Conservation (phyloP, 2,797 vertebrate genomes). For the Atherinosoma microstoma region DNA sequence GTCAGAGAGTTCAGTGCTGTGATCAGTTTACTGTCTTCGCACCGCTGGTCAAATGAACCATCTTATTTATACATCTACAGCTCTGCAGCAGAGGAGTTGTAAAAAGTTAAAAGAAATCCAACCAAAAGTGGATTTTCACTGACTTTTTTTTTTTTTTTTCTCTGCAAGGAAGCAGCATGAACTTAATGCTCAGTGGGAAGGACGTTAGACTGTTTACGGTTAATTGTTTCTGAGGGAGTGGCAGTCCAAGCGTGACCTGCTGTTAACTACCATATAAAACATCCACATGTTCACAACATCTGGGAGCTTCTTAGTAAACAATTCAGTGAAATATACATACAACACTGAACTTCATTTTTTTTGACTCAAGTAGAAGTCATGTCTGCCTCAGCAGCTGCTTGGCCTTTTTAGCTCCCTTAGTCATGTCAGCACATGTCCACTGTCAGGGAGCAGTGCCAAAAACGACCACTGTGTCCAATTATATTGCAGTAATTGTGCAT, state of each 20-base stretch:
- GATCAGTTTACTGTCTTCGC: constrained; percentile 56
- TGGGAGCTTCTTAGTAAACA: constrained; percentile 75
- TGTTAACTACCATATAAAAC: constrained; percentile 78
- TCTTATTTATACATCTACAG: constrained; percentile 54
- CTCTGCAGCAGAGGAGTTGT: constrained; percentile 51
- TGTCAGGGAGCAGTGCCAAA: constrained; percentile 72
- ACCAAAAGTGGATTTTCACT: constrained; percentile 51
- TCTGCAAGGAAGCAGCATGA: constrained; percentile 58
- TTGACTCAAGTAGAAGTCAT: constrained; percentile 57
- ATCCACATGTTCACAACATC: constrained; percentile 78
- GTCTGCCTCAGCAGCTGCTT: constrained; percentile 77
- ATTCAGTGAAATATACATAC: constrained; percentile 70
- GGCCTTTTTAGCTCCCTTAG: constrained; percentile 69
- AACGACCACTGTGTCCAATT: constrained; percentile 79
- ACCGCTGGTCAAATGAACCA: constrained; percentile 46
- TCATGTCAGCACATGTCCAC: constrained; percentile 75
- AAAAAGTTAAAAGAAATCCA: constrained; percentile 63
- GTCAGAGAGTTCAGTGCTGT: constrained; percentile 61
- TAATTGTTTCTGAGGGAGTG: constrained; percentile 80
- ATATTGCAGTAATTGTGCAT: constrained; percentile 77
- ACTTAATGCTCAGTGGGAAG: constrained; percentile 65
- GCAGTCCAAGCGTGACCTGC: constrained; percentile 68
- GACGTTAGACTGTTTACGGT: constrained; percentile 74
- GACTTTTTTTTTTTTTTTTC: constrained; percentile 55
- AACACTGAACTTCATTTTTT: constrained; percentile 46